A percentile compares a stretch with the other conserved stretches of the same genome.
These are phyloP conservation scores for Ridgeia piscesae DNA, from an alignment of 1,140 invertebrate species.

Conservation along the genomic window DNA sequence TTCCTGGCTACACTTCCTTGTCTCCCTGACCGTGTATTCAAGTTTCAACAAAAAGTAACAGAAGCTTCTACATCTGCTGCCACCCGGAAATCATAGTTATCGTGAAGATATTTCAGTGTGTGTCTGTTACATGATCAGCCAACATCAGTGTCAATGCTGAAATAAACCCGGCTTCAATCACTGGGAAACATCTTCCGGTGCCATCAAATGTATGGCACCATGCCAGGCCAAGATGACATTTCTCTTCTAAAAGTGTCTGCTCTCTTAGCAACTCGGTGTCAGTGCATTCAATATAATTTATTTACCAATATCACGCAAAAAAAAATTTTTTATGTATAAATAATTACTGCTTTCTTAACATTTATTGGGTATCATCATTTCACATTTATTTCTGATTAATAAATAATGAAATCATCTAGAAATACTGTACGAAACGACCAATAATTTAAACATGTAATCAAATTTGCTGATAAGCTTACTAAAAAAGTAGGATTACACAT, in stretches of 20 bases:
- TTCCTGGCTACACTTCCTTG: not conserved
- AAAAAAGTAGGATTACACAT: not conserved
- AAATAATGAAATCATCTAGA: too few species aligned
- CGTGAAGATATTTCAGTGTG: not conserved
- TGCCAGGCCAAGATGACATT: not conserved
- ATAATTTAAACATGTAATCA: too few species aligned
- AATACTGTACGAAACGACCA: too few species aligned
- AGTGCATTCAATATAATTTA: not conserved
- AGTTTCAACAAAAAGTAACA: not conserved
- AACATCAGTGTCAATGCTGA: not conserved
- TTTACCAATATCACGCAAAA: too few species aligned
- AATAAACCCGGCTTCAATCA: not conserved
- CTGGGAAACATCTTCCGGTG: not conserved
- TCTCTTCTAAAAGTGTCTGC: not conserved
- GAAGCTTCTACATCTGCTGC: not conserved
- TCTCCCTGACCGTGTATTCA: too few species aligned
- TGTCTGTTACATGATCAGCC: not conserved
- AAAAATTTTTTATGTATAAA: too few species aligned
- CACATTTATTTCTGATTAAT: too few species aligned
- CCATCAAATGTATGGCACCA: not conserved
- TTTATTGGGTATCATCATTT: too few species aligned
- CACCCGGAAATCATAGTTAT: not conserved
- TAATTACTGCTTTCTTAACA: too few species aligned
- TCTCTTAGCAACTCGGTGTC: not conserved
- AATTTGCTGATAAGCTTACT: too few species aligned